Conservation (phyloP, 2,113 vertebrate genomes). For the Phylloscopus trochilus region DNA sequence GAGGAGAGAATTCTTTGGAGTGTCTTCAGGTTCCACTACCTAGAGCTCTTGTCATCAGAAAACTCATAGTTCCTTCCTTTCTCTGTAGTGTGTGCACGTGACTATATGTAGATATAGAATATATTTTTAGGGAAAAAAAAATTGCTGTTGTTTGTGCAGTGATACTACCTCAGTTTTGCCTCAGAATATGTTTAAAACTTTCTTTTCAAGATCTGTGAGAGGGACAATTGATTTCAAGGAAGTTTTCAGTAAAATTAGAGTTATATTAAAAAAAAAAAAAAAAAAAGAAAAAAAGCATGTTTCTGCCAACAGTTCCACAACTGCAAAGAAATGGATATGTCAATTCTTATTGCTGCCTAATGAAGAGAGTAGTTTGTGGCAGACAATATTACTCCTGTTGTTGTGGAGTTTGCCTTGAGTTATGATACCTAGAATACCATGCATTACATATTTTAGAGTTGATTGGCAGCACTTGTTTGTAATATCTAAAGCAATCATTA, state of each 20-base stretch:
- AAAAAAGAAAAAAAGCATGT: neutral
- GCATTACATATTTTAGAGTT: constrained; percentile 44
- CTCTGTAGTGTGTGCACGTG: neutral
- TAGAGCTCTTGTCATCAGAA: neutral
- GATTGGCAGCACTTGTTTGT: constrained; percentile 78
- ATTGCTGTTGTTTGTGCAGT: neutral
- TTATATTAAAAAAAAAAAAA: neutral
- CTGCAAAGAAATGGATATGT: constrained; percentile 23
- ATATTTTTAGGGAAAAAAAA: neutral
- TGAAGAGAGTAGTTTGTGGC: constrained; percentile 38
- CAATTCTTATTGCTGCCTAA: neutral
- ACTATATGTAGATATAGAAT: neutral
- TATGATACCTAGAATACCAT: constrained; percentile 15
- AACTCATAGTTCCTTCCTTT: neutral
- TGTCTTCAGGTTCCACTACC: neutral
- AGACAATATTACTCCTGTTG: constrained; percentile 55
- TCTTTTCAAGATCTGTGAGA: neutral
- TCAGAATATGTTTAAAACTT: neutral
- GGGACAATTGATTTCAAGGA: constrained; percentile 10
- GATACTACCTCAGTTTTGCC: neutral
- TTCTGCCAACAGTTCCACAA: constrained; percentile 20
- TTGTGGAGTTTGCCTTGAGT: constrained; percentile 57
- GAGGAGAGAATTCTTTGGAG: neutral
- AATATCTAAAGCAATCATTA: constrained; percentile 63
- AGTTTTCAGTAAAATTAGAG: constrained; percentile 33